These are phyloP conservation scores for Achlya flavicornis DNA, from an alignment of 2,888 invertebrate species.

Conservation along the genomic window DNA sequence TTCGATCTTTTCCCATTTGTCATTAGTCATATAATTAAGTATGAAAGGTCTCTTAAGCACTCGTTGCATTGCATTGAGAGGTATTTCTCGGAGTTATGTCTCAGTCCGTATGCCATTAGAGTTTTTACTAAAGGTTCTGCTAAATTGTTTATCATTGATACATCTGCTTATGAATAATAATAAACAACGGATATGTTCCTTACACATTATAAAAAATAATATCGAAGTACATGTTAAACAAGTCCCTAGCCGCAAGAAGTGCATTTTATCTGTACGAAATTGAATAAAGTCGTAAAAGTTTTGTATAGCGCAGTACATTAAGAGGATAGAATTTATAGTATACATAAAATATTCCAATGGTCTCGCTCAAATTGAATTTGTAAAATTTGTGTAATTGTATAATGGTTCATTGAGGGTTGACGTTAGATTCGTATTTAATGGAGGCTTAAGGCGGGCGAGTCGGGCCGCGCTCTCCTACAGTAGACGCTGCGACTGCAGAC, in stretches of 20 bases:
- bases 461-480: constrained; percentile 15
- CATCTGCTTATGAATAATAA: neutral
- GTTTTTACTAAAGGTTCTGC: constrained; percentile 31
- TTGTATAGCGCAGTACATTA: constrained; percentile 38
- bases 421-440: constrained; percentile 75
- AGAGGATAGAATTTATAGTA: constrained; percentile 48
- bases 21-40: constrained; percentile 17
- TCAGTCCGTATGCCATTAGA: constrained; percentile 47
- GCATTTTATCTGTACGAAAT: constrained; percentile 31
- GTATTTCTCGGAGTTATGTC: constrained; percentile 58
- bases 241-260: neutral
- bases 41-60: constrained; percentile 48
- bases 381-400: constrained; percentile 69
- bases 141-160: constrained; percentile 8
- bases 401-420: constrained; percentile 67
- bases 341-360: constrained; percentile 54
- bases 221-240: neutral
- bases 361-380: constrained; percentile 68
- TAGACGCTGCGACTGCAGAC: constrained; percentile 23
- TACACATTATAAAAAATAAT: too few relatives aligned
- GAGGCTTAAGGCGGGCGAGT: constrained; percentile 45
- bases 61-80: constrained; percentile 44
- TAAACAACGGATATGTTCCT: neutral
- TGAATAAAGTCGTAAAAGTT: constrained; percentile 39
- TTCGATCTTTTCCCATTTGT: neutral